A percentile compares a stretch with the other conserved stretches of the same genome.
Conservation (phyloP, 2,888 invertebrate species). For the Eulithis prunata region DNA sequence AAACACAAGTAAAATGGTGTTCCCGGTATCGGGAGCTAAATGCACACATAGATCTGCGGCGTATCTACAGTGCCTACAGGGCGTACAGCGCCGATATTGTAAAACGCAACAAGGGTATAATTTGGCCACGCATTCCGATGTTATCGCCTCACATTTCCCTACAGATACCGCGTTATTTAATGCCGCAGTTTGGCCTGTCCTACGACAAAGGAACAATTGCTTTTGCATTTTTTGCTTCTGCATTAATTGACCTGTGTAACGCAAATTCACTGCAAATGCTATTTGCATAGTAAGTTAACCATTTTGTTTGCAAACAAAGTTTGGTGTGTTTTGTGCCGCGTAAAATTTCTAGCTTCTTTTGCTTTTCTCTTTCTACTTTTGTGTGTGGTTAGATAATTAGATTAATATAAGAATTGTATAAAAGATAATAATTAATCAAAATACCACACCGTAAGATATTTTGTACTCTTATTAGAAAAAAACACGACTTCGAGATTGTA, state of each 20-base stretch:
- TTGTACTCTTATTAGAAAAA: too few relatives aligned
- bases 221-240: conserved; percentile 51
- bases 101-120: conserved; percentile 77
- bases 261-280: conserved; percentile 22
- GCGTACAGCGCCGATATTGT: conserved; percentile 60
- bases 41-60: conserved; percentile 17
- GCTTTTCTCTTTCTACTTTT: neutral
- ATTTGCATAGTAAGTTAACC: conserved; percentile 13
- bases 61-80: conserved; percentile 28
- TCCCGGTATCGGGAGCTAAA: conserved; percentile 3
- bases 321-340: conserved; percentile 5
- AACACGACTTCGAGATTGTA: too few relatives aligned
- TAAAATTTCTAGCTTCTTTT: conserved; percentile 6
- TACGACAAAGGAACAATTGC: conserved; percentile 57
- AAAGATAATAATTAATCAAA: too few relatives aligned
- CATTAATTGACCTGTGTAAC: conserved; percentile 51
- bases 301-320: conserved; percentile 20
- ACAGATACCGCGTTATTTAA: conserved; percentile 79
- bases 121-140: conserved; percentile 78
- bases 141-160: conserved; percentile 73
- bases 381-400: neutral
- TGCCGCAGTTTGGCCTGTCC: conserved; percentile 71
- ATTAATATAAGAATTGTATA: too few relatives aligned
- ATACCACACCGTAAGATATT: too few relatives aligned
- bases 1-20: conserved; percentile 20